Base-by-base conservation (phyloP, 2,113 vertebrate genomes). In the Aramus guarauna region DNA sequence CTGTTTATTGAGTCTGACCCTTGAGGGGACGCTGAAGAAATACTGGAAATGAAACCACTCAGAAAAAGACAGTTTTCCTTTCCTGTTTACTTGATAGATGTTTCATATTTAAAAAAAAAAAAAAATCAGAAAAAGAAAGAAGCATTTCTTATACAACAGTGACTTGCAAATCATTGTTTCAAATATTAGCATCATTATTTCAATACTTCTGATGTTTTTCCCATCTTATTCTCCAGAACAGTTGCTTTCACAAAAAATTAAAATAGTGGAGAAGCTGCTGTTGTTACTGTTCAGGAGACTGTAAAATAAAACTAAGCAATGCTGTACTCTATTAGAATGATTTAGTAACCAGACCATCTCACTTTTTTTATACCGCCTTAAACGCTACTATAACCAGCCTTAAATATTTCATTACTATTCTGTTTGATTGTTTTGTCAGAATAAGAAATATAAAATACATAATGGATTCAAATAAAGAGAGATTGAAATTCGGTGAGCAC, bases 1-100 rank as follows among this genome's bases (percentile, higher is more conserved):
- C 94, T 98, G 96, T 97, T 97, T 97, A 97, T 97, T 97, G 96
- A 97, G 95, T 98, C 87, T 96, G 97, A 96, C 96, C 97, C 94
- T 94, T 92, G 90, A 97, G 94, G 96, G 96, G 75, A 97, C 15
- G 39, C 88, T 47, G 37, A 96, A 98, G 97, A 94, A 97, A 94
- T 97, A 97, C 81, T 97, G 94, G 95, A 98, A 97, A 96, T 97
- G 88, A 98, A 97, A 97, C 90, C 72, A 74, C 88, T 96, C 92
- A 93, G 75, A 95, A 95, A 95, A 96, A 96, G 97, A 93, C 95
- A 97, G 95, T 92, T 97, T 94, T 96, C 79, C 84, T 92, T 94
- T 91, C 97, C 97, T 97, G 97, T 97, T 97, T 97, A 88, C 90
- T 97, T 97, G 96, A 96, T 92, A 85, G 80, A 96, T 93, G 81